Base-by-base conservation (phyloP, 53 echinoderm and acorn worm species). In the Henricia sp. region DNA sequence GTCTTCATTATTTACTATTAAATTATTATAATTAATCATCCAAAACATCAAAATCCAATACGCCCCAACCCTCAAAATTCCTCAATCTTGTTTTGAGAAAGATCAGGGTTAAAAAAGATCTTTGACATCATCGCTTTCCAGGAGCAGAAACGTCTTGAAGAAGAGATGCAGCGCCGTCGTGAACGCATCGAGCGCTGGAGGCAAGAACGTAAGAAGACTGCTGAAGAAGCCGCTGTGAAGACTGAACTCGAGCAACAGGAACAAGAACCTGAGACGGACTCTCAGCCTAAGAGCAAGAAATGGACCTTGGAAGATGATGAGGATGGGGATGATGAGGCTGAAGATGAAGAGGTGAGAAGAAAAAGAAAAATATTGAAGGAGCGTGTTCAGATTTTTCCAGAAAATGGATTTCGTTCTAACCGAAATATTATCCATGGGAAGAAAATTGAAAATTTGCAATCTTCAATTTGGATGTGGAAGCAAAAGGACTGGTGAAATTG, bases 271-370 rank as follows among this genome's bases (percentile, higher is more conserved):
- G 67, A 84, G 14, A 44, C 48, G 21, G 6, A 13, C 26, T 62
- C 84, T 4, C 58, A 84, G 60, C n/a, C 82, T 12, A 57, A 30
- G 1, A 88, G 83, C 14, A 96, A 96, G 86, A 93, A 96, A 37
- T 96, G 96, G 96, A 96, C 88, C 54, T 72, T 96, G 17, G 96
- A 96, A 55, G 96, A 96, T 88, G 96, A 96, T 28, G 91, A 92
- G 66, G 96, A 96, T 52, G 96, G 68, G 2, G 95, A 95, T 55
- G 93, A 93, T 52, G 95, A 92, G 10, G 92, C 32, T 8, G 77
- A 38, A 5, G 85, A 72, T 43, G 85, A 70, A 38, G 80, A 84
- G 38, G 75, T 66, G 44, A 83, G 37, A n/a, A n/a, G n/a, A n/a
- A n/a, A n/a, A n/a, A n/a, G n/a, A n/a, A n/a, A n/a, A n/a, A n/a